Percentiles rank a stretch among this genome's conserved stretches.
phyloP scores from a whole-genome alignment of 2,888 invertebrate genomes.

The Heliconius sara region DNA sequence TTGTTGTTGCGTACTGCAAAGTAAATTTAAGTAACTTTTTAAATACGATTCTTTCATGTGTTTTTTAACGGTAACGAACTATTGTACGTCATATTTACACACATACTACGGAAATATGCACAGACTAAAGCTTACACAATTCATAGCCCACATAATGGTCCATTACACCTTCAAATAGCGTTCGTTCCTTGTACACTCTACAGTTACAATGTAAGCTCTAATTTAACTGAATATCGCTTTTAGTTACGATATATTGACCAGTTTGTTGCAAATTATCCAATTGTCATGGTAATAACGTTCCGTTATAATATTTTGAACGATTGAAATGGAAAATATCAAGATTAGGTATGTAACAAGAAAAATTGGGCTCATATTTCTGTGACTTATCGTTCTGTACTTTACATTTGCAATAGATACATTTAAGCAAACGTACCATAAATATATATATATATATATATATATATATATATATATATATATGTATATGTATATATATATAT shows the following conservation, averaged over 20 bases:
- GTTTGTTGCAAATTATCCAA: slow-evolving; percentile 18
- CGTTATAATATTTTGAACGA: background rate
- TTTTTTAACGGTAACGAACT: background rate
- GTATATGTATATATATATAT: background rate
- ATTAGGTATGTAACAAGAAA: slow-evolving; percentile 3
- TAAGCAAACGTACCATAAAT: background rate
- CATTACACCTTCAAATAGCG: slow-evolving; percentile 22
- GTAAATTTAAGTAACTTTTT: background rate
- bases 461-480: background rate
- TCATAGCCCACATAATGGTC: slow-evolving; percentile 16
- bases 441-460: background rate
- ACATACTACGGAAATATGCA: slow-evolving; percentile 7
- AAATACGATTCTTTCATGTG: no score
- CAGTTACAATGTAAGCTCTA: background rate
- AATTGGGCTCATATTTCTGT: background rate
- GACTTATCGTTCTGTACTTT: no score
- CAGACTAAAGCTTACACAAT: slow-evolving; percentile 3
- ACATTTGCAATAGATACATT: background rate
- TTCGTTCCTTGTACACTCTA: background rate
- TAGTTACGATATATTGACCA: background rate
- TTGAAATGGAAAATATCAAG: slow-evolving; percentile 12
- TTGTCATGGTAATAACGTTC: background rate
- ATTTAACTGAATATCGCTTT: slow-evolving; percentile 14
- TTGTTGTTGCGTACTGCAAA: background rate
- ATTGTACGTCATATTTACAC: background rate